phyloP scores from a whole-genome alignment of 2,797 vertebrate species.

The Poecile montanus region DNA sequence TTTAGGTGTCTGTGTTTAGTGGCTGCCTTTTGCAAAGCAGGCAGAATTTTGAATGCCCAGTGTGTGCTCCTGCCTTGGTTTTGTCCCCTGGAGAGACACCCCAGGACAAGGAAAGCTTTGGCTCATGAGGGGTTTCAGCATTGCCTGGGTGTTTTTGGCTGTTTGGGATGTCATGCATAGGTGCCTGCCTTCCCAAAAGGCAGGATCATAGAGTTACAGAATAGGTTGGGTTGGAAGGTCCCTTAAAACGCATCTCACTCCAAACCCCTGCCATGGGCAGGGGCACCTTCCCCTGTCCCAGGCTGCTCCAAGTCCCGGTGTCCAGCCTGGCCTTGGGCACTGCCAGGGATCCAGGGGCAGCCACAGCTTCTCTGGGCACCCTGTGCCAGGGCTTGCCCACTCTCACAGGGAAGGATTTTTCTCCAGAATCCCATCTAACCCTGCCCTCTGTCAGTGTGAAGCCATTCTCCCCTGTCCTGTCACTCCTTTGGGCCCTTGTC shows the following conservation, averaged over 20 bases:
- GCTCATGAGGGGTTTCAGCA: background rate
- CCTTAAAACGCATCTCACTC: background rate
- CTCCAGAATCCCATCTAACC: background rate
- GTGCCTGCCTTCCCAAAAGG: background rate
- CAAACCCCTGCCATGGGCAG: background rate
- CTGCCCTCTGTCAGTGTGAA: background rate
- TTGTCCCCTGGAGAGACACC: background rate
- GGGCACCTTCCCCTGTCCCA: background rate
- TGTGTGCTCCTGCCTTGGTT: background rate
- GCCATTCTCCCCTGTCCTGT: background rate
- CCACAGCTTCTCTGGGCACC: background rate
- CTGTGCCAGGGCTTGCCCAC: background rate
- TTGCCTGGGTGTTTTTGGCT: background rate
- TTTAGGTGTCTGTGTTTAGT: background rate
- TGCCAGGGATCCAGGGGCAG: background rate
- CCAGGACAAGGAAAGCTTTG: background rate
- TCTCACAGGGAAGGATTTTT: background rate
- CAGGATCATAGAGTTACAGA: background rate
- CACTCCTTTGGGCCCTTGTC: background rate
- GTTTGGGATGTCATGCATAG: background rate
- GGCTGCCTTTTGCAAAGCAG: background rate
- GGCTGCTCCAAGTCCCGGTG: background rate
- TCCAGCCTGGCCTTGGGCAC: background rate
- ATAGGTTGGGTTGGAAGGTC: background rate
- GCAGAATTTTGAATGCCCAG: background rate